Evolutionary conservation across 2,888 invertebrate genomes (phyloP), one percentile per base, ranked within the genome.

Genomic region (Athalia cordata): DNA sequence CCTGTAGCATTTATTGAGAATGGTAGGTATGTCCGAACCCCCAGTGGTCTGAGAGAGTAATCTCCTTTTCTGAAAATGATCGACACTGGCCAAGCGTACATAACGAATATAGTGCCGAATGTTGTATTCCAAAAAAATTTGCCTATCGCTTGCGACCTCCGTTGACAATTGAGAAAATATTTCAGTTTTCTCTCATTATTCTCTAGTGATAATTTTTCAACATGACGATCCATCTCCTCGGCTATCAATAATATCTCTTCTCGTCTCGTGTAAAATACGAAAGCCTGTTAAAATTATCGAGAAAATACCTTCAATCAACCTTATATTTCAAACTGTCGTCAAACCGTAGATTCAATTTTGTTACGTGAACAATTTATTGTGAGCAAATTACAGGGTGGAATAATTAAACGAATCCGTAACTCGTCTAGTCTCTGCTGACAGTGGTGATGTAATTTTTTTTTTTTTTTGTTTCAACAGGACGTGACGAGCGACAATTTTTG

Each of bases 191-290:
- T 8, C 6, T 62, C 62, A 52, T 50, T 15, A 0, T 62, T 47
- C 5, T 75, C 75, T 4, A 62, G 5, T 3, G 57, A 47, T 70
- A 70, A n/a, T 70, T 70, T 57, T 1, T 57, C 57, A 55, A 43
- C 75, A 62, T 75, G 62, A 3, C 6, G 6, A 62, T 61, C 49
- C 3, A 75, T 62, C 6, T 49, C 7, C 5, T 49, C 49, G 3
- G 62, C 50, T 13, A 77, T 52, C 59, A 7, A 13, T 9, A 68
- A 13, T 7, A 77, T 77, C n/a, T 77, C 68, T 9, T 49, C 52
- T 11, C 77, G 77, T n/a, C 61, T 49, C 11, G 45, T 9, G 45
- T 61, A 29, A 59, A 77, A 57, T 15, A 68, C 50, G 49, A 15
- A 49, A n/a, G 47, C 4, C 77, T 77, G 67, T n/a, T 5, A 59